phyloP scores from a whole-genome alignment of 1,140 invertebrate genomes.

The Drosophila grimshawi region DNA sequence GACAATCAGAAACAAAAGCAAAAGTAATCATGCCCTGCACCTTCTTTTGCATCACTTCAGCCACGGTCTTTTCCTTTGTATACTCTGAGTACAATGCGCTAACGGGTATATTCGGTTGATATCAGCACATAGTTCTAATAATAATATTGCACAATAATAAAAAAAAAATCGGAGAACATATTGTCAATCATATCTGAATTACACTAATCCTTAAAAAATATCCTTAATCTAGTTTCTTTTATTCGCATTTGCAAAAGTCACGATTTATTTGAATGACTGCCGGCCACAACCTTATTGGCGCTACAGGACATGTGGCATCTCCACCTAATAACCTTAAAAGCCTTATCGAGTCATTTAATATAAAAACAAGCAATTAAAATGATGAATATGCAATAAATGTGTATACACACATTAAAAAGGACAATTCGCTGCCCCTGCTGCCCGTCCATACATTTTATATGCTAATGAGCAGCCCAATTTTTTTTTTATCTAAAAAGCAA shows the following conservation, averaged over 20 bases:
- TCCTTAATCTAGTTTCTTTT: neutral
- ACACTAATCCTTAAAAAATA: no score
- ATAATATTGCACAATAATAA: no score
- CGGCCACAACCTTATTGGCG: neutral
- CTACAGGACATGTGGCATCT: constrained; percentile 35
- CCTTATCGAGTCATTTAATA: constrained; percentile 81
- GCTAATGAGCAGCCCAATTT: constrained; percentile 70
- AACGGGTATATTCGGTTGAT: neutral
- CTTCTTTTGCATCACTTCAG: constrained; percentile 12
- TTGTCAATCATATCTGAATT: no score
- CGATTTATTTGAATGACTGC: constrained; percentile 5
- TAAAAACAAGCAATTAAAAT: constrained; percentile 83
- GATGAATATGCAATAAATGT: constrained; percentile 83
- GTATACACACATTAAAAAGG: constrained; percentile 49
- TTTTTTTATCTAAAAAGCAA: constrained; percentile 59
- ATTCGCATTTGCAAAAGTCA: neutral
- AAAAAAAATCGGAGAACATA: no score
- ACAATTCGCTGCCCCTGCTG: constrained; percentile 42
- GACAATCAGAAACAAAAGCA: constrained; percentile 61
- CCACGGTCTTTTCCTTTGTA: constrained; percentile 28
- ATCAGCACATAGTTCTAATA: no score
- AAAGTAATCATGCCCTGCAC: constrained; percentile 73
- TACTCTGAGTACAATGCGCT: neutral
- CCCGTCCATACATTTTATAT: constrained; percentile 71
- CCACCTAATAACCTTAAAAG: constrained; percentile 74